Evolutionary conservation across 2,113 vertebrate species (phyloP), one percentile per base, ranked within the genome.

Genomic region (Chaetura pelagica): DNA sequence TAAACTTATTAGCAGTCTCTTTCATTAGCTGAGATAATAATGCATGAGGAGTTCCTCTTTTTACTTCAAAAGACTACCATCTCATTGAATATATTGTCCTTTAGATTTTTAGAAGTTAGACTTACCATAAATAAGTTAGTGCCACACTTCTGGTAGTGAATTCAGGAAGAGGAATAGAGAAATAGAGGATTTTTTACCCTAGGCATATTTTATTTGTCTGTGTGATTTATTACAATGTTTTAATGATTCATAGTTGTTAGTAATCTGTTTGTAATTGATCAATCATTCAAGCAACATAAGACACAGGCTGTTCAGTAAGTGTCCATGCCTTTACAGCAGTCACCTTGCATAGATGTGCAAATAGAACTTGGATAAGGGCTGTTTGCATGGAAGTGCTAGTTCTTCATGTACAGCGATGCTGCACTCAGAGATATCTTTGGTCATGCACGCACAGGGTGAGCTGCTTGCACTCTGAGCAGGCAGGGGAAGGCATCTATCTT

Each of bases 191-290:
- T 92, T 64, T 93, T 95, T 76, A 95, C 40, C 16, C 38, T 78
- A 67, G 76, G 46, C 93, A 80, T 92, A 80, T 84, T 92, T 84
- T 94, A 92, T 90, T 95, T 95, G 81, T 87, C 89, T 92, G 10
- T 5, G 4, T 96, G 93, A 95, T 90, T 93, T 93, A 93, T 93
- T 94, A 68, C 61, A 91, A 84, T 51, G 87, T 54, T 90, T 93
- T 90, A 96, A 83, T 1, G 7, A 92, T 89, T 94, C 69, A 72
- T 94, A 93, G 83, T 76, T 94, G 74, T 90, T 94, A 91, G 75
- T 94, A 91, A 94, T 96, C 82, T 94, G 68, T 90, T 95, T 91
- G 78, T 94, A 97, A 94, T 95, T 94, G 91, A 91, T 94, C 93
- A 95, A 76, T 91, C 91, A 96, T 97, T 95, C 85, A 95, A 92